Conservation (phyloP, 2,888 invertebrate species). For the Heliconius ismenius region DNA sequence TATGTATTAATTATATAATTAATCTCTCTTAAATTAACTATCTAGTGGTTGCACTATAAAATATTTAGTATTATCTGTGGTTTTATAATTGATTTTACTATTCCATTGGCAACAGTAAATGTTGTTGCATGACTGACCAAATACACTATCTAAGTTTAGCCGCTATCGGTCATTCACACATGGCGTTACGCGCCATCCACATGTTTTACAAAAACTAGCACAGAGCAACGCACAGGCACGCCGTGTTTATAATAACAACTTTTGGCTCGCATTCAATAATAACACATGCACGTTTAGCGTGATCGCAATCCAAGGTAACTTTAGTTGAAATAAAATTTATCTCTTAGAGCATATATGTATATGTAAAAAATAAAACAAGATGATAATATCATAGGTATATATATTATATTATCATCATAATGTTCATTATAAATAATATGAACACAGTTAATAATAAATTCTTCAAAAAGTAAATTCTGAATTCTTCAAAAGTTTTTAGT, state of each 20-base stretch:
- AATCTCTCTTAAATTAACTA: neutral
- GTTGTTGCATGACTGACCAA: constrained; percentile 29
- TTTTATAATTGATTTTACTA: neutral
- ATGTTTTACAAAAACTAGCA: constrained; percentile 55
- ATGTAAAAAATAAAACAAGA: constrained; percentile 5
- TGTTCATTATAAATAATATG: neutral
- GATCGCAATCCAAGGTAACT: constrained; percentile 21
- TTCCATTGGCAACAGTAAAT: constrained; percentile 37
- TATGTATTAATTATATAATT: neutral
- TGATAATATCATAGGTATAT: neutral
- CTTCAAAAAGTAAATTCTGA: too few species aligned
- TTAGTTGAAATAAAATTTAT: constrained; percentile 16
- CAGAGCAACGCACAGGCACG: constrained; percentile 35
- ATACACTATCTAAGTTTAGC: constrained; percentile 38
- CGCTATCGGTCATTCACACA: constrained; percentile 69
- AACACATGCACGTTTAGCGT: constrained; percentile 47
- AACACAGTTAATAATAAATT: neutral
- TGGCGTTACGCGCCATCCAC: constrained; percentile 38
- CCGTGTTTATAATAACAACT: constrained; percentile 53
- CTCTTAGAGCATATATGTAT: neutral
- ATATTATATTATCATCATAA: constrained; percentile 3
- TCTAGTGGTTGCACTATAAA: neutral
- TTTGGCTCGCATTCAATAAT: constrained; percentile 66
- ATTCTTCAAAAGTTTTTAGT: too few species aligned
- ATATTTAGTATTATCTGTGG: neutral